These are phyloP conservation scores for Porites australiensis DNA, from an alignment of 64 coral and sea anemone species.

Conservation along the genomic window DNA sequence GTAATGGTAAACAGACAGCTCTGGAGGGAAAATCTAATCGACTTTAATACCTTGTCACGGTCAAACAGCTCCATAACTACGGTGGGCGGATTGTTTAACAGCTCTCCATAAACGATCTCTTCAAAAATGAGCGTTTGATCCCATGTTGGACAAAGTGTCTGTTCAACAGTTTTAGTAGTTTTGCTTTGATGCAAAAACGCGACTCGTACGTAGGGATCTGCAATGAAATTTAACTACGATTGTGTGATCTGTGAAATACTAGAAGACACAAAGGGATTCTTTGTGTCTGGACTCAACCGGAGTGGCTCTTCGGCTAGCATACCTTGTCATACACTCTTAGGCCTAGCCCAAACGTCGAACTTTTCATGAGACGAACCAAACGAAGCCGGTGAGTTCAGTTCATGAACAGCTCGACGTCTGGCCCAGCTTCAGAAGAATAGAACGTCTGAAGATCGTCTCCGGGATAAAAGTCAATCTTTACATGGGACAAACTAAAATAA, in stretches of 20 bases:
- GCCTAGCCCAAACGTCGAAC: too few species aligned
- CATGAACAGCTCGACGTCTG: too few species aligned
- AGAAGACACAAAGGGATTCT: background rate
- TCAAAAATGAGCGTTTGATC: constrained; percentile 63
- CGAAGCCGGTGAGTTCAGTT: too few species aligned
- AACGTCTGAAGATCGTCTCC: too few species aligned
- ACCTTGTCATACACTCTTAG: too few species aligned
- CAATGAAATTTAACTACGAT: background rate
- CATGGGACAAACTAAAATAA: too few species aligned
- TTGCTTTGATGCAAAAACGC: constrained; percentile 48
- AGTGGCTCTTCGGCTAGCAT: too few species aligned
- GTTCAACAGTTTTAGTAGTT: constrained; percentile 17
- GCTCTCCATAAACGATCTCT: constrained; percentile 29
- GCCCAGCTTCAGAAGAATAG: too few species aligned
- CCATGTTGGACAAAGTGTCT: constrained; percentile 62
- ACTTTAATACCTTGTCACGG: constrained; percentile 15
- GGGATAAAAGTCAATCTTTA: too few species aligned
- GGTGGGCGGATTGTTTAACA: constrained; percentile 45
- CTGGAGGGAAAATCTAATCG: too few species aligned
- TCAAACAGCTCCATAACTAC: constrained; percentile 64
- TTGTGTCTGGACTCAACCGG: too few species aligned
- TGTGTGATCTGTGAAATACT: background rate
- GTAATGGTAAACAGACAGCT: background rate
- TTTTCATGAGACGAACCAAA: too few species aligned
- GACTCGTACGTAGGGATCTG: constrained; percentile 71